Evolutionary conservation across 2,888 invertebrate species (phyloP).

Genomic region (Anthoptus insignis): DNA sequence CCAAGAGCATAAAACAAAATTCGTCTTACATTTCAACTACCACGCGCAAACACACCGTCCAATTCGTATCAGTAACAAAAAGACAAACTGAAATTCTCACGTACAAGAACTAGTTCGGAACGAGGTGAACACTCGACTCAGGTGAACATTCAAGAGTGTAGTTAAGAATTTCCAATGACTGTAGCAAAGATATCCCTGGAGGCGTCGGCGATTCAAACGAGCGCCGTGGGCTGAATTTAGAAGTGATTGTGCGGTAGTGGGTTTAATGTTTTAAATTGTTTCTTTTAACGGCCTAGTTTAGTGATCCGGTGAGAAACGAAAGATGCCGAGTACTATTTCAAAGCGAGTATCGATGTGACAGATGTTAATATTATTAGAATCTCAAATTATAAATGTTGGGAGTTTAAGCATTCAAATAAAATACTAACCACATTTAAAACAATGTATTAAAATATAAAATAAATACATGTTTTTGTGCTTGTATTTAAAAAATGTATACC

Average conservation of each 20-base stretch:
- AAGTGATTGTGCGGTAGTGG: slow-evolving; percentile 8
- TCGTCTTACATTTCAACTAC: neutral
- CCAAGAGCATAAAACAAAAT: neutral
- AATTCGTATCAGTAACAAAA: neutral
- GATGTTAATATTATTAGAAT: too few relatives aligned
- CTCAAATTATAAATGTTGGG: too few relatives aligned
- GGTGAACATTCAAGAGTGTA: slow-evolving; percentile 9
- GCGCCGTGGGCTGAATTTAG: slow-evolving; percentile 20
- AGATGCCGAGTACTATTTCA: too few relatives aligned
- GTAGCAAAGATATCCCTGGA: slow-evolving; percentile 16
- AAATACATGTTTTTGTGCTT: too few relatives aligned
- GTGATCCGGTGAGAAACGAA: too few relatives aligned
- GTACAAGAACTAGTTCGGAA: slow-evolving; percentile 13
- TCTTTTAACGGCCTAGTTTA: neutral
- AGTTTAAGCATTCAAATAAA: too few relatives aligned
- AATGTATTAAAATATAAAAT: too few relatives aligned
- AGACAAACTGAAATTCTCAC: slow-evolving; percentile 8
- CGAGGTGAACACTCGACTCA: slow-evolving; percentile 10
- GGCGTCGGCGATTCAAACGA: slow-evolving; percentile 27
- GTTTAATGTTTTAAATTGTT: slow-evolving; percentile 3
- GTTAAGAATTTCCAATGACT: slow-evolving; percentile 30
- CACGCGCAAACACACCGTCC: neutral
- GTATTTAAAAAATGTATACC: too few relatives aligned
- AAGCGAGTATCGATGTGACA: too few relatives aligned
- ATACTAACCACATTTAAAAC: too few relatives aligned